Percentiles rank a stretch among this genome's conserved stretches.
Evolutionary conservation across 2,888 invertebrate species (phyloP).

Genomic region (Chydorus sphaericus): DNA sequence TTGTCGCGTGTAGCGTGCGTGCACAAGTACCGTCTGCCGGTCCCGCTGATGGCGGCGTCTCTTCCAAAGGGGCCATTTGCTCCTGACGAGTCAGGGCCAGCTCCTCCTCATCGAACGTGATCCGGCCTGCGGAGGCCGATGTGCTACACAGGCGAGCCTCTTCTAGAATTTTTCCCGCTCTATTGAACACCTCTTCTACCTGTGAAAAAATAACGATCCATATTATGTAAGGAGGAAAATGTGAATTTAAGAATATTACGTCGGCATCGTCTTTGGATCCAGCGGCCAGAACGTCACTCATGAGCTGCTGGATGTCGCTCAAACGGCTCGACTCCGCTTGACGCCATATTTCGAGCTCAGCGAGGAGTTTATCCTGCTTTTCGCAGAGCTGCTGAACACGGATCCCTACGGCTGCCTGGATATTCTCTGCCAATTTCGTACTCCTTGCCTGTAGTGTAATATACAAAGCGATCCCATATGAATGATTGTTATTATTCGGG

Average conservation of each 20-base stretch:
- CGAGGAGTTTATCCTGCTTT: conserved; percentile 2
- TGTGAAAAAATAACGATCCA: background rate
- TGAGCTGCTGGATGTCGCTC: background rate
- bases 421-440: conserved; percentile 3
- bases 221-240: no score
- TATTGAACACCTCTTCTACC: background rate
- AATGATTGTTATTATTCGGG: no score
- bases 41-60: no score
- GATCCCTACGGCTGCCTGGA: background rate
- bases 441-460: background rate
- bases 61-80: no score
- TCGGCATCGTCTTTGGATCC: background rate
- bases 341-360: background rate
- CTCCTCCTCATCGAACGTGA: background rate
- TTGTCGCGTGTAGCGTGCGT: no score
- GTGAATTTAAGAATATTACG: background rate
- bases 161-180: background rate
- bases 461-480: no score
- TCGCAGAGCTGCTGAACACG: conserved; percentile 10
- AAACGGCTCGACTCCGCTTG: background rate
- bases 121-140: no score
- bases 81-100: background rate
- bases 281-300: background rate
- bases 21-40: no score
- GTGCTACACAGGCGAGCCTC: background rate